These are phyloP conservation scores for Noctua comes DNA, from an alignment of 2,888 invertebrate genomes.

Conservation along the genomic window DNA sequence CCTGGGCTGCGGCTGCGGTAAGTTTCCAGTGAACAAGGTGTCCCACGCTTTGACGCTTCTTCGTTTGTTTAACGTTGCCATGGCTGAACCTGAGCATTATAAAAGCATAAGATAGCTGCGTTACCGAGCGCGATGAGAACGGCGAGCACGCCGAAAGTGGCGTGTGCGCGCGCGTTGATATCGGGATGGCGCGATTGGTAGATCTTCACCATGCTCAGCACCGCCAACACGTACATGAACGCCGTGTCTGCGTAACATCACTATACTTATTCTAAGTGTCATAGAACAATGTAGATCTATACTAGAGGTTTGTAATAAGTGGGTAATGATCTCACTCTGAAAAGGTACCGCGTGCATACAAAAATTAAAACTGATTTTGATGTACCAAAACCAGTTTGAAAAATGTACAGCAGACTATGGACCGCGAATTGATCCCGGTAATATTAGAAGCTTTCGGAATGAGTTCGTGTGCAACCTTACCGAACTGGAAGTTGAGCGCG, in stretches of 20 bases:
- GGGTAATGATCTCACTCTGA: not conserved
- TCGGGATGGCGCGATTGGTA: conserved; percentile 97
- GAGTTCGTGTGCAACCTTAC: conserved; percentile 81
- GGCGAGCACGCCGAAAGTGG: conserved; percentile 94
- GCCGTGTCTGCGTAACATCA: conserved; percentile 92
- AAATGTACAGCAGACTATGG: not conserved
- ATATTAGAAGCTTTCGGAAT: not conserved
- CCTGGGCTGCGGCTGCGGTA: not conserved
- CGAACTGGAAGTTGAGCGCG: conserved; percentile 97
- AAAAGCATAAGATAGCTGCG: not conserved
- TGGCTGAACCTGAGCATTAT: not conserved
- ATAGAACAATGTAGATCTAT: not conserved
- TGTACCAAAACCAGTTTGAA: not conserved
- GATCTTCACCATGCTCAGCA: conserved; percentile 96
- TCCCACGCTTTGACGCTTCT: not conserved
- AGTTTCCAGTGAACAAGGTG: not conserved
- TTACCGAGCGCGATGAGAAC: conserved; percentile 93
- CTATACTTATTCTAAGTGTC: not conserved
- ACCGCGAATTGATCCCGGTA: too few relatives aligned
- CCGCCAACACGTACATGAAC: conserved; percentile 97
- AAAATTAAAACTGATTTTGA: too few relatives aligned
- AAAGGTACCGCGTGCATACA: not conserved
- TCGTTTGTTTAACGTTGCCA: not conserved
- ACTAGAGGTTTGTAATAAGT: not conserved
- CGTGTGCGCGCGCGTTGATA: conserved; percentile 96